Evolutionary conservation across 1,140 invertebrate species (phyloP), one percentile per base, ranked within the genome.

Genomic region (Liolophura sinensis): DNA sequence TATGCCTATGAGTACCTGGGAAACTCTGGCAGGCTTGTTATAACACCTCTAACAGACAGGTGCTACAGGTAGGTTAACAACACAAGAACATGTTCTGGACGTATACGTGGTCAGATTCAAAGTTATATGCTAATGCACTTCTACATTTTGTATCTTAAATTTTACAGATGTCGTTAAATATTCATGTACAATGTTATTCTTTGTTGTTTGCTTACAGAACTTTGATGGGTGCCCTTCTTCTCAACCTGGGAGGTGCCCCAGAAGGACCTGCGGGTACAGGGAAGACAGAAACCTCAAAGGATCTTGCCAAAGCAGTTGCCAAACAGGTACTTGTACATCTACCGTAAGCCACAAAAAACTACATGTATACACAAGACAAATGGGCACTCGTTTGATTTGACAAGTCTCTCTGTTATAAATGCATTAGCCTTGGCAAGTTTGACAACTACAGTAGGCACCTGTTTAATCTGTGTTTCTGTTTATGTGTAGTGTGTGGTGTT

Each of bases 261-360:
- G 84, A 85, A 65, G 84, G 84, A 16, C 84, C 84, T 16, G 84
- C 84, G 16, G 84, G 84, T 11, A 85, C 84, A 12, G 84, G 84
- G 16, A 85, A 85, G 70, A 85, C 84, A 60, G 84, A 85, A 64
- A 85, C 84, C 11, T 84, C 80, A n/a, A 85, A 85, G 72, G 84
- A 85, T 73, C 66, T 85, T 47, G 84, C 84, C 31, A 85, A 85
- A 70, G 84, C 83, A 25, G 82, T 85, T 6, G 84, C 84, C 24
- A 85, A 85, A 71, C 84, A 84, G 79, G 82, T 81, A 57, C 47
- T 11, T 62, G 46, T 4, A 31, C n/a, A n/a, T n/a, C n/a, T n/a
- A n/a, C n/a, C n/a, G n/a, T n/a, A n/a, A n/a, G n/a, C n/a, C n/a
- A n/a, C 49, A 50, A 50, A 31, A n/a, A 20, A 48, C 11, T 58